Evolutionary conservation across 2,113 vertebrate genomes (phyloP), one percentile per base, ranked within the genome.

Genomic region (Aphyosemion australe): DNA sequence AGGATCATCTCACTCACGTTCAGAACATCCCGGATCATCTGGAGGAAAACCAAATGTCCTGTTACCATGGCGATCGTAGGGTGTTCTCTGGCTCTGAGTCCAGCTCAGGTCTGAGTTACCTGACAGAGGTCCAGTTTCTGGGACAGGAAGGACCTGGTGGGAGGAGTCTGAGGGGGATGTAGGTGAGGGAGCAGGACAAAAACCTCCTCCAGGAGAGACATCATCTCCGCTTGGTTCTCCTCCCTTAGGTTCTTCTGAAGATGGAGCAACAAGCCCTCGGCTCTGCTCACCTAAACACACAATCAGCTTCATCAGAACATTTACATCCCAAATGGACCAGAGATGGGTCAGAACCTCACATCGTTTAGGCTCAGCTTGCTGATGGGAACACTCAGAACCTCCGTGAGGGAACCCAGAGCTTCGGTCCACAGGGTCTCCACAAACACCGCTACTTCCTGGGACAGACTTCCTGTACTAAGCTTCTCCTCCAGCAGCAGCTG

Each of bases 381-480:
- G 52, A 93, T 66, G 0, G 94, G 85, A 47, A 87, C 85, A 13
- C 61, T 74, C 11, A 95, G 87, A 8, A 84, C 69, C 53, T 78
- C 76, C 41, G 61, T n/a, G 47, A 96, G 86, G 64, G 90, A 80
- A 37, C 94, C 94, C 1, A 94, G 71, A 20, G 94, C 91, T 86
- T 95, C 95, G 0, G 88, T 77, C 95, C 95, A 96, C 26, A 95
- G 79, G 73, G 94, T 69, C 87, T 95, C 94, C 82, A 96, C 91
- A 70, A 96, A 93, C n/a, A 77, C 39, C 1, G 76, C 92, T 61
- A 94, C 94, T 62, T 94, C 92, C 48, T 88, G 82, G n/a, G 92
- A 93, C 59, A 95, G 11, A 31, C 55, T 53, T 41, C 79, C 86
- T 8, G 84, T 78, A 50, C 88, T 90, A 71, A 88, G 84, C 53